phyloP scores from a whole-genome alignment of 2,113 vertebrate genomes.

The Corythoichthys haematopterus region DNA sequence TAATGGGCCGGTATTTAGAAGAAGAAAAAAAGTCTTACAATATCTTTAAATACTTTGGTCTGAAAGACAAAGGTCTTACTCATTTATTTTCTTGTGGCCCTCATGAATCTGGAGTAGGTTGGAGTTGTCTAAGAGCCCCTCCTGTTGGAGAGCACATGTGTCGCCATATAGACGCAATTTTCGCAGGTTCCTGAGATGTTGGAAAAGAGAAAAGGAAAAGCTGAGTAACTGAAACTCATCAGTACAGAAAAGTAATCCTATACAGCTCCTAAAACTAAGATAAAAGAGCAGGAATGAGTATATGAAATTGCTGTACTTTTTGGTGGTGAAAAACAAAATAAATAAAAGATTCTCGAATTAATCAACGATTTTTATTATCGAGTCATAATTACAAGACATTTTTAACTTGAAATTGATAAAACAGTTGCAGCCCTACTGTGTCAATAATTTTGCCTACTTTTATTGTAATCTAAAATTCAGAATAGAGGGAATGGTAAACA shows the following conservation, averaged over 20 bases:
- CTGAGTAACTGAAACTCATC: not conserved
- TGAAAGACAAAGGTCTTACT: constrained; percentile 75
- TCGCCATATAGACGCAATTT: constrained; percentile 94
- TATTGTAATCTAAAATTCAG: not conserved
- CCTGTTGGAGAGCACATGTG: constrained; percentile 88
- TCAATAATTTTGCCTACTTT: not conserved
- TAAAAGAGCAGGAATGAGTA: no score
- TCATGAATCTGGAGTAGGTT: constrained; percentile 89
- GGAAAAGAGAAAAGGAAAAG: not conserved
- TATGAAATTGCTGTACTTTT: no score
- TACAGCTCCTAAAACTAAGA: not conserved
- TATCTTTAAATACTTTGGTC: not conserved
- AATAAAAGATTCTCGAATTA: no score
- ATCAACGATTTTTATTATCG: no score
- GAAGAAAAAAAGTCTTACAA: not conserved
- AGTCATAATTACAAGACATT: no score
- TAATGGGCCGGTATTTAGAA: not conserved
- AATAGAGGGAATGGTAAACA: not conserved
- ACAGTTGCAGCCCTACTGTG: no score
- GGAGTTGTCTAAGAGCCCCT: constrained; percentile 84
- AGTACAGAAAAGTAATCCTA: not conserved
- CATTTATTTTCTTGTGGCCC: constrained; percentile 92
- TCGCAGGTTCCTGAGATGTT: constrained; percentile 82
- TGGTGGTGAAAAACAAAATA: no score
- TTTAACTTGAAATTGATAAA: no score